Percentiles rank a stretch among this genome's conserved stretches.
These are phyloP conservation scores for Xyrauchen texanus DNA, from an alignment of 2,113 vertebrate species.

Conservation along the genomic window DNA sequence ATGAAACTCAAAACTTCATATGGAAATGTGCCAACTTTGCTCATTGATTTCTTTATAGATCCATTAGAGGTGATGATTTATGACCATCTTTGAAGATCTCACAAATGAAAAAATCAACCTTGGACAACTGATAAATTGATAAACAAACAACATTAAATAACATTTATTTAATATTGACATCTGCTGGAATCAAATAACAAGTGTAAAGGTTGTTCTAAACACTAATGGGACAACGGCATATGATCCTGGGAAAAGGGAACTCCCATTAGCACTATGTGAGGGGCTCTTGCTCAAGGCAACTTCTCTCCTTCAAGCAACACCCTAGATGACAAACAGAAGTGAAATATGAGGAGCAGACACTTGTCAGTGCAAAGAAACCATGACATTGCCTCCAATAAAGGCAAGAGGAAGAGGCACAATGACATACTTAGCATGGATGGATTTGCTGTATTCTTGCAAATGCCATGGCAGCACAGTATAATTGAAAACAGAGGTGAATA, in stretches of 20 bases:
- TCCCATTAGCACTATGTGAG: background rate
- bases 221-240: background rate
- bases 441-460: slow-evolving; percentile 31
- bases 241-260: background rate
- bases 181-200: slow-evolving; percentile 16
- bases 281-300: slow-evolving; percentile 27
- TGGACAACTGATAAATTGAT: slow-evolving; percentile 7
- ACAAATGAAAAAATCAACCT: slow-evolving; percentile 4
- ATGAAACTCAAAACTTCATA: slow-evolving; percentile 36
- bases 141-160: slow-evolving; percentile 17
- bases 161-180: slow-evolving; percentile 25
- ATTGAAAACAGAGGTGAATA: slow-evolving; percentile 55
- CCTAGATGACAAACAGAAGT: background rate
- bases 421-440: slow-evolving; percentile 34
- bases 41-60: slow-evolving; percentile 38
- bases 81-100: slow-evolving; percentile 12
- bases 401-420: slow-evolving; percentile 19
- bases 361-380: slow-evolving; percentile 14
- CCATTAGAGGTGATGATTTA: slow-evolving; percentile 39
- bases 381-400: slow-evolving; percentile 41
- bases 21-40: slow-evolving; percentile 22
- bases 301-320: slow-evolving; percentile 28
- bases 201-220: slow-evolving; percentile 4
- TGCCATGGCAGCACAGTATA: slow-evolving; percentile 40
- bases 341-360: slow-evolving; percentile 32